Base-by-base conservation (phyloP, 1,140 invertebrate species). In the Meloidogyne floridensis region DNA sequence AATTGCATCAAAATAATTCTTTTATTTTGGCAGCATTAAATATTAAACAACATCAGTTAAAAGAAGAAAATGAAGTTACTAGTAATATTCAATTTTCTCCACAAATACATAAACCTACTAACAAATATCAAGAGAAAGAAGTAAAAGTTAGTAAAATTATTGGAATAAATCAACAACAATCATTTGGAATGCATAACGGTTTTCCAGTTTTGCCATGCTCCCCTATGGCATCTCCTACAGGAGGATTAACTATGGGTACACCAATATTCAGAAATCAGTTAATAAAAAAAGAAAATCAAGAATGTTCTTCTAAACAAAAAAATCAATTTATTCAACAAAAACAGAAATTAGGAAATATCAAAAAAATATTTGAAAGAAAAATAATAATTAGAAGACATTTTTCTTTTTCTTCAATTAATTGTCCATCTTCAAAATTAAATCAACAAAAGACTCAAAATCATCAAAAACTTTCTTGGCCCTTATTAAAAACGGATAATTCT, bases 401-500 rank as follows among this genome's bases (percentile, higher is more conserved):
- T 73, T 59, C 42, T 73, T 59, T 47, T 78, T 13, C 54, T 78
- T 53, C 53, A 53, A 32, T 9, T 15, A 59, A 20, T 56, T 42
- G 32, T 32, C 32, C 43, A n/a, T 53, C 4, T 59, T 15, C 75
- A 54, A 72, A 51, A 18, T 56, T 54, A 43, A 42, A 56, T 15
- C 72, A 56, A 18, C 72, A 32, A 15, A 47, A 72, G 18, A 6
- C 42, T 72, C 79, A 47, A 47, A 47, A 47, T 47, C 47, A 74
- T 18, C 43, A 73, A 8, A 72, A 51, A 56, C 5, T 65, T 42
- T 81, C 80, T 18, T 82, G 81, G 81, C 81, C 81, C n/a, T 32
- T 75, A 18, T n/a, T 51, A 7, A 79, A 59, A 47, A 47, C 59
- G 13, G 81, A 74, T n/a, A 75, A 43, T 54, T 47, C 47, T 47